Percentiles rank a stretch among this genome's conserved stretches.
Conservation (phyloP, 2,888 invertebrate genomes). For the Magallana nippona region DNA sequence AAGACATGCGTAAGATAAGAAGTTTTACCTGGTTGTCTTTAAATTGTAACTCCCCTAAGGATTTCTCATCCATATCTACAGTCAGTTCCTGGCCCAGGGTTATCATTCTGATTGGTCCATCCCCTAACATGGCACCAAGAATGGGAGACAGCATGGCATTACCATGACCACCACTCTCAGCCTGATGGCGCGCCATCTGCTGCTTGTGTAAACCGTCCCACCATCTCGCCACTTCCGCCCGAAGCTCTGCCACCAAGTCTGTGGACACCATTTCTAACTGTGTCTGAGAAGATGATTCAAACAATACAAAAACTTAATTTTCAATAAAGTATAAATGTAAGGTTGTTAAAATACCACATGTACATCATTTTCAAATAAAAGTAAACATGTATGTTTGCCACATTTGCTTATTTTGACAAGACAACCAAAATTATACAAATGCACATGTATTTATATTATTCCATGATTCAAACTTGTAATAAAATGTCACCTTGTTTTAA, state of each 20-base stretch:
- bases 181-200: constrained; percentile 72
- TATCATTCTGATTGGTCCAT: constrained; percentile 93
- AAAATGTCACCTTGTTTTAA: no score
- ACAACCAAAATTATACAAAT: no score
- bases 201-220: constrained; percentile 85
- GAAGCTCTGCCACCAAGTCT: constrained; percentile 94
- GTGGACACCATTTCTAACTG: constrained; percentile 89
- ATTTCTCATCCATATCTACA: constrained; percentile 94
- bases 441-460: no score
- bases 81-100: constrained; percentile 94
- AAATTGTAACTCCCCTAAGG: constrained; percentile 93
- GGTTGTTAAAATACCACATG: no score
- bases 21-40: constrained; percentile 91
- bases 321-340: background rate
- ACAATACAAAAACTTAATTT: background rate
- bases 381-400: no score
- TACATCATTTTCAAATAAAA: no score
- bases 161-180: constrained; percentile 61
- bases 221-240: constrained; percentile 97
- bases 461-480: no score
- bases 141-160: constrained; percentile 81
- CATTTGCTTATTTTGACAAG: no score
- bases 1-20: background rate
- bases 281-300: constrained; percentile 80
- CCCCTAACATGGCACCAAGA: constrained; percentile 86